Evolutionary conservation across 2,113 vertebrate genomes (phyloP), one percentile per base, ranked within the genome.

Genomic region (Clarias batrachus): DNA sequence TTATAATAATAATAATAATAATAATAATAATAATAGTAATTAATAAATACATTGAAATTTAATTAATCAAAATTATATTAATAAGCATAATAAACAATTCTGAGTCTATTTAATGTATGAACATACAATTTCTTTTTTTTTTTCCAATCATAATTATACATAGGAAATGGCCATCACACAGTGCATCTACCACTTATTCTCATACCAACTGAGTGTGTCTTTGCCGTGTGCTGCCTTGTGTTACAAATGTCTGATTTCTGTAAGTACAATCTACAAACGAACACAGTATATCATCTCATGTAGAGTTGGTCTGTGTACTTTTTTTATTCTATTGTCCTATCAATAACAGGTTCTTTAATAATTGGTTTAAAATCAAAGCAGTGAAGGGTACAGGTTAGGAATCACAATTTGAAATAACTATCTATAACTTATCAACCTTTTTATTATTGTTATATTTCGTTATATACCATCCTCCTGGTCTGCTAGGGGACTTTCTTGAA

Each of bases 151-250:
- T 68, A 13, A n/a, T 76, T 52, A 25, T 76, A 76, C 52, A 76
- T 27, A 87, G 86, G 5, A 30, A 25, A 30, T 62, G 81, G 86
- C 30, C 37, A 87, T 25, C 86, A 82, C 9, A 78, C 65, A 30
- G 33, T 87, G 63, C 63, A 70, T 79, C 63, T 87, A 19, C 59
- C 73, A 52, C 57, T 84, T 2, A 78, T 84, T 33, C 30, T 87
- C 25, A n/a, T 87, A 19, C 63, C 74, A 12, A 48, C 52, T 54
- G 86, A 87, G 52, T 54, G 86, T 30, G 2, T 84, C 19, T 80
- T 87, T 70, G 81, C 17, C 0, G 9, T 41, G 7, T 84, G 19
- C 16, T 66, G 65, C 25, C 82, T 87, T 21, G 17, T 57, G 19
- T 68, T 71, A 80, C 54, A n/a, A 54, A 52, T 84, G 1, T n/a